Conservation (phyloP, 1,140 invertebrate genomes). For the Drosophila persimilis region DNA sequence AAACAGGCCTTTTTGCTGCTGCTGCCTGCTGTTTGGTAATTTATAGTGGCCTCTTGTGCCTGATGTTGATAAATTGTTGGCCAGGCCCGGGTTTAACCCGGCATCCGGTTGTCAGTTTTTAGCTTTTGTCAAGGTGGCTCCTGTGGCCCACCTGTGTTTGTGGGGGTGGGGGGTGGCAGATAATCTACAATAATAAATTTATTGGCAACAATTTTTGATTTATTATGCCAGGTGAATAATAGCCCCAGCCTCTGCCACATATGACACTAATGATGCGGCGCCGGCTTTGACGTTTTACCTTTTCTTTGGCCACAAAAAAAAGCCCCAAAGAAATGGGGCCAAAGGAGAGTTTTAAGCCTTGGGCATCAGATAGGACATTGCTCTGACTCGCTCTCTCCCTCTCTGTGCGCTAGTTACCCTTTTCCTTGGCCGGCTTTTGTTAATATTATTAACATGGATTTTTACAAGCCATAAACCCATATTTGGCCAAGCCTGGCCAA, state of each 20-base stretch:
- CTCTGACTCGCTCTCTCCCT: not conserved
- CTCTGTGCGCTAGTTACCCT: constrained; percentile 67
- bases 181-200: constrained; percentile 81
- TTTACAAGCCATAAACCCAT: constrained; percentile 81
- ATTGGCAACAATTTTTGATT: constrained; percentile 79
- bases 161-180: constrained; percentile 35
- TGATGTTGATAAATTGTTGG: constrained; percentile 76
- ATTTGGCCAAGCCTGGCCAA: constrained; percentile 62
- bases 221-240: constrained; percentile 75
- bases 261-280: constrained; percentile 77
- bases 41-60: constrained; percentile 62
- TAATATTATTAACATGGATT: constrained; percentile 82
- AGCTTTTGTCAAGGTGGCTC: constrained; percentile 68
- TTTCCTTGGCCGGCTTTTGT: constrained; percentile 61
- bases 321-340: constrained; percentile 1
- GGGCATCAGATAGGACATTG: constrained; percentile 45
- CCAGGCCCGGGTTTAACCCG: constrained; percentile 53
- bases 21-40: constrained; percentile 38
- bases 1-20: constrained; percentile 14
- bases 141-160: constrained; percentile 1
- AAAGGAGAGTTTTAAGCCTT: constrained; percentile 58
- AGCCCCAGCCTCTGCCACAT: constrained; percentile 37
- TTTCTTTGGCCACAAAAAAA: constrained; percentile 22
- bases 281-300: constrained; percentile 59
- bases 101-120: constrained; percentile 61